Evolutionary conservation across 2,888 invertebrate species (phyloP), one percentile per base, ranked within the genome.

Genomic region (Nematopogon swammerdamellus): DNA sequence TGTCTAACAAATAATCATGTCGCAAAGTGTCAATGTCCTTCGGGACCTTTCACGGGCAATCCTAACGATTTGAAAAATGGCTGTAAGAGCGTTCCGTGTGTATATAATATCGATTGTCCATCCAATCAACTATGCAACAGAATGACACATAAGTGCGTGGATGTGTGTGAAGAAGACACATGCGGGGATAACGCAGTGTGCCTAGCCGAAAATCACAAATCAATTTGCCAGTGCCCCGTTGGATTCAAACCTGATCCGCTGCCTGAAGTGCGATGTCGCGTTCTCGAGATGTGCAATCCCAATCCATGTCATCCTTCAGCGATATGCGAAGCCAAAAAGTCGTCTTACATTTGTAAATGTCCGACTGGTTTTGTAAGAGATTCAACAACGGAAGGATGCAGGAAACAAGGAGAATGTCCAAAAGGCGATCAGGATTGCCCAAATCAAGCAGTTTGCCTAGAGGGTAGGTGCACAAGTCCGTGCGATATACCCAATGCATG

Each of bases 141-240:
- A 49, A 72, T 92, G 63, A 88, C 89, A 1, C 89, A 93, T 63
- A 88, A 87, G 18, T 95, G 95, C 60, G 84, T 85, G 59, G 87
- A 90, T 63, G 91, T 88, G 6, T 95, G 94, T 62, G 85, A 86
- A 54, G 88, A 89, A 63, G 87, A 89, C 57, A 86, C 90, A 2
- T 95, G 95, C 60, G 94, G 95, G 0, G 84, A 84, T 17, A 92
- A 94, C 67, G 92, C 95, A 8, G 90, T 95, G 16, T 95, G 95
- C 64, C 85, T 94, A 57, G 87, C 91, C 4, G 92, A 93, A 68
- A 88, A 91, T 60, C 92, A 95, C 63, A 87, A 86, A 62, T 84
- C 88, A 8, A 83, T 83, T 17, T 95, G 95, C 59, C 91, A 92
- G 63, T 95, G 95, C 63, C 93, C 92, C 30, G 88, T 88, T 25